phyloP scores from a whole-genome alignment of 2,797 vertebrate species.

The Neoniphon sammara region DNA sequence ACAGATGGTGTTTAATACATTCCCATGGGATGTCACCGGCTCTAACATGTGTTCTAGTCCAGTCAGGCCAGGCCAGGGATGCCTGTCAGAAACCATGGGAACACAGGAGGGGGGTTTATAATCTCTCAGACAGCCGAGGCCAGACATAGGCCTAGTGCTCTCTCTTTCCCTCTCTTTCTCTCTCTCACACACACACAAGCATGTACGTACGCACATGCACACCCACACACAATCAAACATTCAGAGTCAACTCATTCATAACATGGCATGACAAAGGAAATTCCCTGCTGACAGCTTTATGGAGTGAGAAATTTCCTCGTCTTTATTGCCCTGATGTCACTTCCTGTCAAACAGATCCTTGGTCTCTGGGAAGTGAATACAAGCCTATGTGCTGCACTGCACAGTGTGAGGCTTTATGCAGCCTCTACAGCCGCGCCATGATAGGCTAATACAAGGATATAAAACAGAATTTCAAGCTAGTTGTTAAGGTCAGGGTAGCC shows the following conservation, averaged over 20 bases:
- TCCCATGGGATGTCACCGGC: conserved; percentile 56
- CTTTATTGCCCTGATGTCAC: conserved; percentile 74
- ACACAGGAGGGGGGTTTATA: conserved; percentile 56
- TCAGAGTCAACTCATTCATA: conserved; percentile 74
- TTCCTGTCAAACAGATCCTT: conserved; percentile 71
- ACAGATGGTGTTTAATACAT: conserved; percentile 58
- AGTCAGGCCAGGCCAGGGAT: conserved; percentile 64
- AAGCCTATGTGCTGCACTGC: conserved; percentile 32
- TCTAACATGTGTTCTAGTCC: conserved; percentile 65
- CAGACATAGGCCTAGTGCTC: conserved; percentile 28
- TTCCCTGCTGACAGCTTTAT: conserved; percentile 78
- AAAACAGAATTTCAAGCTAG: not conserved
- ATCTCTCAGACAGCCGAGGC: conserved; percentile 47
- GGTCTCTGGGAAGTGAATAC: conserved; percentile 49
- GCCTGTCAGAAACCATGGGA: conserved; percentile 79
- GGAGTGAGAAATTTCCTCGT: conserved; percentile 71
- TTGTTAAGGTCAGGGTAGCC: not conserved
- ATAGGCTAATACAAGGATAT: not conserved
- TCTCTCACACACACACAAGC: not conserved
- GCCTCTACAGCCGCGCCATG: not conserved
- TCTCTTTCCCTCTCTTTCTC: conserved; percentile 22
- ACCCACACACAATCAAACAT: conserved; percentile 43
- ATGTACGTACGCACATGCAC: conserved; percentile 1
- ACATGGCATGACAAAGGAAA: conserved; percentile 73
- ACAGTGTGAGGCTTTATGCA: conserved; percentile 1